Percentiles rank a stretch among this genome's conserved stretches.
These are phyloP conservation scores for Phyllotis vaccarum DNA, from an alignment of 2,797 vertebrate genomes.

Conservation along the genomic window DNA sequence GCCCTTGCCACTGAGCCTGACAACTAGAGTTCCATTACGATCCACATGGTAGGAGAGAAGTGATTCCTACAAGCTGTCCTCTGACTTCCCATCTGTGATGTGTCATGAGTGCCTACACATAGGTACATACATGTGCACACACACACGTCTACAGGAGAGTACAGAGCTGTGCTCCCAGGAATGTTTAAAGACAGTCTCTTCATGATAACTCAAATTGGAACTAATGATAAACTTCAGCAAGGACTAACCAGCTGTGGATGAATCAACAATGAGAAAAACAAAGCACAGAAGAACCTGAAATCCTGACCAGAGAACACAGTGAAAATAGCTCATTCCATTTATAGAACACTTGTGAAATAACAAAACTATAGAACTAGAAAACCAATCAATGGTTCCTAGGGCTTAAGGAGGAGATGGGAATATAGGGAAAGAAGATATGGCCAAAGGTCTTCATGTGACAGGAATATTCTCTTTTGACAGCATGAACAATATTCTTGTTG, in stretches of 20 bases:
- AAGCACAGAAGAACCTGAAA: neutral
- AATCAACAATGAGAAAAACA: neutral
- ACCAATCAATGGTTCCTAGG: neutral
- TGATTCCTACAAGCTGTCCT: neutral
- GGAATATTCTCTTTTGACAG: neutral
- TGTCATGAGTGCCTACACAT: neutral
- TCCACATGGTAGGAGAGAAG: neutral
- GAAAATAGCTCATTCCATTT: neutral
- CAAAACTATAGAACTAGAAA: neutral
- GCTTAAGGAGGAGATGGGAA: too few relatives aligned
- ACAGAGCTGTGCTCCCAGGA: neutral
- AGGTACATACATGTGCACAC: neutral
- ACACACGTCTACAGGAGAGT: neutral
- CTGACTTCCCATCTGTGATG: neutral
- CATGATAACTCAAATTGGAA: neutral
- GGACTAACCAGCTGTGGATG: neutral
- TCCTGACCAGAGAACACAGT: neutral
- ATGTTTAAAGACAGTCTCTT: neutral
- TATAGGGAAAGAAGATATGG: neutral
- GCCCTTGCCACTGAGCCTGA: neutral
- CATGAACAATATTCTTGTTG: neutral
- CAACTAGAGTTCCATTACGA: too few relatives aligned
- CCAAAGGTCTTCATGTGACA: neutral
- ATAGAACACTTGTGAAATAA: neutral
- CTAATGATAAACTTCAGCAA: neutral